These are phyloP conservation scores for Cepaea hortensis DNA, from an alignment of 2,888 invertebrate species.

Conservation along the genomic window DNA sequence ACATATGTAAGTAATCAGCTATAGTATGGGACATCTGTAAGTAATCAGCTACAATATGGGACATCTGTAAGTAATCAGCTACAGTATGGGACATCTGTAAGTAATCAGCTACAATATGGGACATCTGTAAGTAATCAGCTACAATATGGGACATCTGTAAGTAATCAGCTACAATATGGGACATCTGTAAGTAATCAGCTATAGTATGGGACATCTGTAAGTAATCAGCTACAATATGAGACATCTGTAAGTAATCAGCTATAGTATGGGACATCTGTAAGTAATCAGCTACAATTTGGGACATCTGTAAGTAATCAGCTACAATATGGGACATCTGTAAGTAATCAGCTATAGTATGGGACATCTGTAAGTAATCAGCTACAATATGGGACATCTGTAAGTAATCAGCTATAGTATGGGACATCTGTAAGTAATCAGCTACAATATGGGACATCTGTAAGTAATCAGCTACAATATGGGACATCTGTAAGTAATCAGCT, in stretches of 20 bases:
- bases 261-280: slow-evolving; percentile 55
- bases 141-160: slow-evolving; percentile 55
- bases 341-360: no score
- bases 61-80: no score
- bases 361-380: slow-evolving; percentile 25
- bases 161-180: slow-evolving; percentile 17
- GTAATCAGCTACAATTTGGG: slow-evolving; percentile 13
- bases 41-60: slow-evolving; percentile 17
- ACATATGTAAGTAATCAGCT: slow-evolving; percentile 20
- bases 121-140: slow-evolving; percentile 25
- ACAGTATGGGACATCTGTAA: no score
- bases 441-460: no score
- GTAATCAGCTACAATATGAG: no score
- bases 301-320: no score
- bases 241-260: slow-evolving; percentile 25
- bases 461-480: no score
- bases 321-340: no score
- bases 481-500: slow-evolving; percentile 25
- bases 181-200: no score
- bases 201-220: no score
- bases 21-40: slow-evolving; percentile 55
- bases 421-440: no score
- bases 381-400: slow-evolving; percentile 55
- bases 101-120: no score
- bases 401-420: slow-evolving; percentile 9